These are phyloP conservation scores for Sebastes variabilis DNA, from an alignment of 2,797 vertebrate species.

Conservation along the genomic window DNA sequence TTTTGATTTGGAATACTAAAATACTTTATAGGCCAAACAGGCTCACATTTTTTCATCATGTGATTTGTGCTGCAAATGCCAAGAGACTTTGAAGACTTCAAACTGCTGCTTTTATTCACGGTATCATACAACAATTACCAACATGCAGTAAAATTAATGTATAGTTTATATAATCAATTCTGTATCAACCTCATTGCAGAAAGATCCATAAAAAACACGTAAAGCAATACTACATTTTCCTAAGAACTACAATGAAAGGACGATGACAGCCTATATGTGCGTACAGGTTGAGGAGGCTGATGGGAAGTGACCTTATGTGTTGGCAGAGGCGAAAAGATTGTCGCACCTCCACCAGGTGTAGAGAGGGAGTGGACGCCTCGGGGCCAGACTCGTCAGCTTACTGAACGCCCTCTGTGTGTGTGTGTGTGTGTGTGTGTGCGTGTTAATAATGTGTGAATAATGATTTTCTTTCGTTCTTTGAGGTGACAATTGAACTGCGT, in stretches of 20 bases:
- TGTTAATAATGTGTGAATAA: not conserved
- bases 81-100: not conserved
- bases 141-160: not conserved
- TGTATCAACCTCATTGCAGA: not conserved
- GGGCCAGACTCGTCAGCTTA: constrained; percentile 8
- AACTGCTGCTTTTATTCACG: constrained; percentile 26
- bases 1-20: not conserved
- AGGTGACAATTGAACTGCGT: not conserved
- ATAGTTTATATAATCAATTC: not conserved
- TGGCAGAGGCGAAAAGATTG: not conserved
- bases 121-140: not conserved
- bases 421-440: not conserved
- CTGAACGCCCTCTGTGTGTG: not conserved
- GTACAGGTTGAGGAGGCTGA: not conserved
- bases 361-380: constrained; percentile 31
- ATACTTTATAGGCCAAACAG: not conserved
- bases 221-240: not conserved
- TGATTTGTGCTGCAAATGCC: not conserved
- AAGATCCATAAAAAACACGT: not conserved
- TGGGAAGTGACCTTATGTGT: constrained; percentile 2
- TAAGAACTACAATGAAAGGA: not conserved
- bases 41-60: not conserved
- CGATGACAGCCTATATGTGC: not conserved
- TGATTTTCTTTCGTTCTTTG: not conserved
- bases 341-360: constrained; percentile 23